phyloP scores from a whole-genome alignment of 2,797 vertebrate genomes.

The Erethizon dorsatum region DNA sequence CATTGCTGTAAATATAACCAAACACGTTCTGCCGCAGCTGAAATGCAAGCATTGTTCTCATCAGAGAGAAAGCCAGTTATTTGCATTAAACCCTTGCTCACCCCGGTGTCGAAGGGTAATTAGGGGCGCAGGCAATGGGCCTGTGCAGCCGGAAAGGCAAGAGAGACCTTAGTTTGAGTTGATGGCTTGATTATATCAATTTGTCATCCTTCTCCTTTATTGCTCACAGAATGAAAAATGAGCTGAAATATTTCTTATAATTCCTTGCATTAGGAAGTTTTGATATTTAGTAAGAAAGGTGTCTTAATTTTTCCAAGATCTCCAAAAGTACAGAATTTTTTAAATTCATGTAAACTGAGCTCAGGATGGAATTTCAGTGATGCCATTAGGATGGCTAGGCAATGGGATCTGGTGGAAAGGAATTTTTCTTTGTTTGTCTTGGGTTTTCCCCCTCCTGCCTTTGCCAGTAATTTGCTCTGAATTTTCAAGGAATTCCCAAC shows the following conservation, averaged over 20 bases:
- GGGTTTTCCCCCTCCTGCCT: background rate
- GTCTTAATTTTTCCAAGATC: conserved; percentile 68
- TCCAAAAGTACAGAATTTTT: conserved; percentile 1
- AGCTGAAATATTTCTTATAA: conserved; percentile 51
- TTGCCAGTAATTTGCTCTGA: conserved; percentile 20
- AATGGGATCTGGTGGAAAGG: conserved; percentile 43
- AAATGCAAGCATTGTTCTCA: conserved; percentile 75
- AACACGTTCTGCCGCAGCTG: background rate
- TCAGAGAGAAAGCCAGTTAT: conserved; percentile 69
- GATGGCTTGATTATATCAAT: conserved; percentile 68
- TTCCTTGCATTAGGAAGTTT: conserved; percentile 62
- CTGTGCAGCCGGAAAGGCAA: conserved; percentile 31
- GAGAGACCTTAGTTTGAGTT: conserved; percentile 68
- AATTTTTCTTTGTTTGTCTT: conserved; percentile 39
- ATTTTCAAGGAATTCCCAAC: conserved; percentile 28
- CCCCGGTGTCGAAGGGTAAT: conserved; percentile 62
- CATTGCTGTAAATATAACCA: conserved; percentile 62
- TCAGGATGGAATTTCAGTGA: conserved; percentile 64
- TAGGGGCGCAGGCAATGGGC: background rate
- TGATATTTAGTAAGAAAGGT: conserved; percentile 60
- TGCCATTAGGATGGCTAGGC: background rate
- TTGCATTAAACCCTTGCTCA: conserved; percentile 64
- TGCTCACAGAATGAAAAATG: conserved; percentile 75
- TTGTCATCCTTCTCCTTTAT: conserved; percentile 70
- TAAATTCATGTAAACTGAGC: conserved; percentile 55